Evolutionary conservation across 2,888 invertebrate species (phyloP), one percentile per base, ranked within the genome.

Genomic region (Ophion obscuratus): DNA sequence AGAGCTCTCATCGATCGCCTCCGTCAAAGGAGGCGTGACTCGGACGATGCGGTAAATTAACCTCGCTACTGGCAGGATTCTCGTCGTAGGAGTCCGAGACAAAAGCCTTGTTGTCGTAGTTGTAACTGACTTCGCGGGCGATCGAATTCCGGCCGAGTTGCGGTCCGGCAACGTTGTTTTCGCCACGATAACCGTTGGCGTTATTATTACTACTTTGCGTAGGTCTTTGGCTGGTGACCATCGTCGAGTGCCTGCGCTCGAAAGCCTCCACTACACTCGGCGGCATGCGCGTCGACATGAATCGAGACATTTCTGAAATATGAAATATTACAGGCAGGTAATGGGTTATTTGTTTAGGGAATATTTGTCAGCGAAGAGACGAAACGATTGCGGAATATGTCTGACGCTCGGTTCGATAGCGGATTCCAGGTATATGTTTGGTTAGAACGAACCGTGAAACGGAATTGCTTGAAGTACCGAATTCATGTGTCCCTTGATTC

Each of bases 231-330:
- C 87, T 59, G 36, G 79, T 71, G 5, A 75, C 79, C 17, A 87
- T n/a, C 0, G 85, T 84, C 27, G 87, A 84, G 24, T 81, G 85
- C n/a, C 87, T 75, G 1, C 62, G 78, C 44, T 85, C 86, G n/a
- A 88, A 84, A 14, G 87, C 87, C 53, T 85, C 81, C 9, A 88
- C 71, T 4, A 86, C 64, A 17, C 40, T 66, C 7, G 76, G 75
- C 0, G 87, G 83, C 47, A 87, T 81, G 14, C 87, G 81, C 14
- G 87, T 85, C 11, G 87, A 85, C 71, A 85, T 87, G 0, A 87
- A 24, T 59, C 85, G 77, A 6, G 86, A 67, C 40, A 87, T 84
- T 47, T 84, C 87, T 88, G 73, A 61, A 86, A 84, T 20, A 7
- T 20, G 62, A 20, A 31, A 31, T 31, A 31, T 31, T 31, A 44